These are phyloP conservation scores for Meda fulgida DNA, from an alignment of 2,797 vertebrate species.

Conservation along the genomic window DNA sequence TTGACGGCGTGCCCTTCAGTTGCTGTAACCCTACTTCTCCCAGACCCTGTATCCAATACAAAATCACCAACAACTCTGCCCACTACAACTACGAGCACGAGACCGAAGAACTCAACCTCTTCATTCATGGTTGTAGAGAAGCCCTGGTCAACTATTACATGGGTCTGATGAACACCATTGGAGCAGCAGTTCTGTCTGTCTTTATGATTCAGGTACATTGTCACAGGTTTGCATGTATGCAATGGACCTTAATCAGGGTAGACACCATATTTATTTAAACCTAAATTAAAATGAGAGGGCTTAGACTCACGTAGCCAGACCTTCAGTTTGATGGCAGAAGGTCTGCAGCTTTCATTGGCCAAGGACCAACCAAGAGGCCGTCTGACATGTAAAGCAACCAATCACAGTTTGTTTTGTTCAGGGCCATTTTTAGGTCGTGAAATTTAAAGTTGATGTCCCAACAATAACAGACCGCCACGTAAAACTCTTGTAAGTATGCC, in stretches of 20 bases:
- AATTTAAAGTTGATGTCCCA: not conserved
- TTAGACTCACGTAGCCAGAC: not conserved
- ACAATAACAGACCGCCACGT: not conserved
- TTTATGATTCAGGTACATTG: constrained; percentile 79
- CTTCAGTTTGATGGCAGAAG: not conserved
- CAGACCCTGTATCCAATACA: constrained; percentile 83
- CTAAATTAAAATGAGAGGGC: not conserved
- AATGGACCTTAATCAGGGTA: not conserved
- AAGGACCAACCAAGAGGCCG: not conserved
- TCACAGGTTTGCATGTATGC: not conserved
- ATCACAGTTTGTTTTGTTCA: not conserved
- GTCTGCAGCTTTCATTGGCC: not conserved
- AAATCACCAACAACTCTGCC: constrained; percentile 84
- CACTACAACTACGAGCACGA: constrained; percentile 84
- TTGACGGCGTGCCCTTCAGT: constrained; percentile 85
- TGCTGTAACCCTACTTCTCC: constrained; percentile 86
- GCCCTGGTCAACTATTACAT: constrained; percentile 81
- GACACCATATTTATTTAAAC: not conserved
- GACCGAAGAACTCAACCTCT: constrained; percentile 85
- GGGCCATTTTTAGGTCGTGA: not conserved
- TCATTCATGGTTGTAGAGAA: constrained; percentile 80
- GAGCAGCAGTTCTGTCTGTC: constrained; percentile 76
- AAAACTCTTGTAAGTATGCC: not conserved
- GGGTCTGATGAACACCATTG: constrained; percentile 83
- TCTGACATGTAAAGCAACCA: not conserved